Evolutionary conservation across 2,888 invertebrate genomes (phyloP), one percentile per base, ranked within the genome.

Genomic region (Andrena trimmerana): DNA sequence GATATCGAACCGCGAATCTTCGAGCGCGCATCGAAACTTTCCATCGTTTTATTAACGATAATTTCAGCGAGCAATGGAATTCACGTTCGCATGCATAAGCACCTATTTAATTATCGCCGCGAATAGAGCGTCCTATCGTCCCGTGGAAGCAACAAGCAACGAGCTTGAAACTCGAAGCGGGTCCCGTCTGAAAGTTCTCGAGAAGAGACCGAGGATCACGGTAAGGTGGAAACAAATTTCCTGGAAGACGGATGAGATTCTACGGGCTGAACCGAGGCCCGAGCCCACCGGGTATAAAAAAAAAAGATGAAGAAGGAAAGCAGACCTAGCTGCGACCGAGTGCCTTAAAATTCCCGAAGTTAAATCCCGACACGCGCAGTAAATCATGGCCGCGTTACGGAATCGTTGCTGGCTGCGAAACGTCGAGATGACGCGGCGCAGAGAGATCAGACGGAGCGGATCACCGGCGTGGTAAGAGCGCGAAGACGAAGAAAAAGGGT

Each of bases 311-410:
- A 48, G 29, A 54, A 4, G 1, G 54, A n/a, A 57, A 33, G 82
- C 70, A 27, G 63, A 36, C 67, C 48, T 31, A 31, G 24, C 57
- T 13, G 63, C 31, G 42, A 7, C 29, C 4, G 62, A 74, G 73
- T 52, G 31, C 52, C 50, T 71, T 69, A 50, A 84, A 87, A 78
- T 84, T 48, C 63, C 60, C 63, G 24, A 84, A 75, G 71, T 81
- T 78, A 83, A 86, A 86, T 86, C 85, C 85, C 83, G 87, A 86
- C 86, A 85, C 83, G 73, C 72, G 90, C 88, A 87, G 90, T 92
- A 92, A 92, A 92, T 92, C 92, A 92, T 85, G 86, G 71, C 82
- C 89, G 88, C 68, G 89, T 92, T 91, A 91, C 89, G 87, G 86
- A 89, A 90, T 91, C 88, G 88, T 85, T 81, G 83, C 79, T 82